Evolutionary conservation across 2,113 vertebrate species (phyloP), one percentile per base, ranked within the genome.

Genomic region (Ophiodon elongatus): DNA sequence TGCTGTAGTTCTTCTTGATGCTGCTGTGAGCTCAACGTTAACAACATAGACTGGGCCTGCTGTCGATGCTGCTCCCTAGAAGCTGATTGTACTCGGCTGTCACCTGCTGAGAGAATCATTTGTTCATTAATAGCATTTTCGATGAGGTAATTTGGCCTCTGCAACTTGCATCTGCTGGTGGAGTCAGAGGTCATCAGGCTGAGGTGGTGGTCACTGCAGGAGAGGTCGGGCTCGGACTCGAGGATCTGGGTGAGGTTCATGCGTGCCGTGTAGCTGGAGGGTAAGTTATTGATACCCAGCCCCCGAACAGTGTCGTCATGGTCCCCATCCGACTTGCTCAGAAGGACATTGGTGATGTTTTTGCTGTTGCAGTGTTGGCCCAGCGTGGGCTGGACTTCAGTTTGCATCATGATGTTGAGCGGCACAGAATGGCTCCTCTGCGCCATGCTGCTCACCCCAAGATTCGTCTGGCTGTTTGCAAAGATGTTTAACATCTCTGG

Each of bases 211-310:
- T 97, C 96, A 94, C 94, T 94, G 94, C 95, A 94, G 88, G 96
- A 92, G 82, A 97, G 97, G 92, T 90, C 80, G 0, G 96, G 43
- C 62, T 95, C 95, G 17, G 98, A 97, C 95, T 99, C 97, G 25
- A 99, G 95, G 92, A 99, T 97, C 92, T 99, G 98, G 54, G 97
- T 98, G 92, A 99, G 98, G 96, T 99, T 99, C 98, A 99, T 98
- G 82, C 98, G 96, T 82, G 98, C 98, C 19, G 96, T 98, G 89
- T 99, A 99, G 94, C 97, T 97, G 65, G 98, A 97, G 73, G 98
- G 96, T 93, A 98, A 83, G 90, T 97, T 96, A 92, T 97, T 99
- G 73, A 98, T 94, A 87, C 97, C 97, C 90, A 99, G 92, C 82
- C 97, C 98, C 79, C 97, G 96, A 80, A 97, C 88, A 9, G 95